These are phyloP conservation scores for Drosophila navojoa DNA, from an alignment of 1,140 invertebrate species.

Conservation along the genomic window DNA sequence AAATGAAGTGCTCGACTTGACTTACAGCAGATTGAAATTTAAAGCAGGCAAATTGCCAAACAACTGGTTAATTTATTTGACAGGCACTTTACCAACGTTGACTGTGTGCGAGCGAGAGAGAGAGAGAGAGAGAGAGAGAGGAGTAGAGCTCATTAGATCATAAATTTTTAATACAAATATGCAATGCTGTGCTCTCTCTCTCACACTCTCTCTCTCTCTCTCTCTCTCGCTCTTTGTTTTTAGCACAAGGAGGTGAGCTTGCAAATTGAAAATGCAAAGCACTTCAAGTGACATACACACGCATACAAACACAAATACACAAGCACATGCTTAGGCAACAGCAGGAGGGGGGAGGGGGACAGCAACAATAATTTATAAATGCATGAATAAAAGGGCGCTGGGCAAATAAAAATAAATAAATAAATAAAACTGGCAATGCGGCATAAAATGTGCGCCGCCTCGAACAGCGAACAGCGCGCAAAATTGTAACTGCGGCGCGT, in stretches of 20 bases:
- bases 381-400: slow-evolving; percentile 71
- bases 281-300: slow-evolving; percentile 50
- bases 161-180: slow-evolving; percentile 69
- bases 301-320: slow-evolving; percentile 15
- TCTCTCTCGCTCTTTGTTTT: slow-evolving; percentile 11
- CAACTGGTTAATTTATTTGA: slow-evolving; percentile 55
- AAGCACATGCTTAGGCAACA: slow-evolving; percentile 32
- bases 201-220: slow-evolving; percentile 4
- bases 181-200: slow-evolving; percentile 16
- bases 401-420: slow-evolving; percentile 74
- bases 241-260: not conserved
- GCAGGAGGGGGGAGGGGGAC: slow-evolving; percentile 41
- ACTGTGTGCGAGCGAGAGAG: not conserved
- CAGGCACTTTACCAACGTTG: not conserved
- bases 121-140: too few relatives aligned
- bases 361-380: slow-evolving; percentile 82
- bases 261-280: slow-evolving; percentile 64
- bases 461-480: slow-evolving; percentile 47
- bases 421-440: slow-evolving; percentile 77
- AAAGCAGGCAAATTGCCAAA: slow-evolving; percentile 38
- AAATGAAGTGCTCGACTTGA: slow-evolving; percentile 17
- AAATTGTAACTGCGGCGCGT: slow-evolving; percentile 76
- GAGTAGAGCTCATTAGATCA: slow-evolving; percentile 57
- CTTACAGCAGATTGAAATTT: slow-evolving; percentile 23
- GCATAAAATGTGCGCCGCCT: slow-evolving; percentile 71